phyloP scores from a whole-genome alignment of 2,888 invertebrate species.

The Ecdyonurus torrentis region DNA sequence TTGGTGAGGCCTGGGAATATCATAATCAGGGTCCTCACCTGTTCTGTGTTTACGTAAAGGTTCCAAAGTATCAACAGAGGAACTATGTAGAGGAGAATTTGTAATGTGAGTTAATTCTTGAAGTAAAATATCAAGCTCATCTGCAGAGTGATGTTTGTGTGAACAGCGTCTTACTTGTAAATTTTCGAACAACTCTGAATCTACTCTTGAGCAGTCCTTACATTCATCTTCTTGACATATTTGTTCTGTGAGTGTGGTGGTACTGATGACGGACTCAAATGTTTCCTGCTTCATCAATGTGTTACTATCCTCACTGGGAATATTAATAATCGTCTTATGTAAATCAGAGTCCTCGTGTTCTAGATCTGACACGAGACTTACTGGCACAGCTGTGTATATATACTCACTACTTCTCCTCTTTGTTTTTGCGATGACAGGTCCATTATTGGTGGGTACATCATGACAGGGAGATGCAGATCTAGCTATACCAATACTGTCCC shows the following conservation, averaged over 20 bases:
- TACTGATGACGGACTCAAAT: neutral
- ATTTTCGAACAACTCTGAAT: neutral
- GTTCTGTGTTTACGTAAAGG: neutral
- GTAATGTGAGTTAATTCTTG: slow-evolving; percentile 27
- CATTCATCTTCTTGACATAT: neutral
- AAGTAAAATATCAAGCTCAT: slow-evolving; percentile 24
- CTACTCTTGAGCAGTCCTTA: too few relatives aligned
- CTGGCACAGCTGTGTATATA: neutral
- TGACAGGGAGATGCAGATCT: slow-evolving; percentile 20
- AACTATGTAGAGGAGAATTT: slow-evolving; percentile 22
- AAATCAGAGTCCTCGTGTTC: neutral
- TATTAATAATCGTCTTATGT: neutral
- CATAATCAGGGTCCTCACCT: neutral
- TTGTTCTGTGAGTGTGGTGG: neutral
- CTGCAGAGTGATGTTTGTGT: slow-evolving; percentile 12
- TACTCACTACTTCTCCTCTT: neutral
- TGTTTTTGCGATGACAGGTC: slow-evolving; percentile 13
- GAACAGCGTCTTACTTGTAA: neutral
- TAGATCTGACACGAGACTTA: neutral
- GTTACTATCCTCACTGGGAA: neutral
- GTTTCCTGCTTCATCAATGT: neutral
- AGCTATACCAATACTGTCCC: neutral
- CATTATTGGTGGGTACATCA: slow-evolving; percentile 20
- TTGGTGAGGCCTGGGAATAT: neutral
- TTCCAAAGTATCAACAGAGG: neutral